A percentile compares a stretch with the other conserved stretches of the same genome.
phyloP scores from a whole-genome alignment of 2,797 vertebrate species.

The Hippoglossus hippoglossus region DNA sequence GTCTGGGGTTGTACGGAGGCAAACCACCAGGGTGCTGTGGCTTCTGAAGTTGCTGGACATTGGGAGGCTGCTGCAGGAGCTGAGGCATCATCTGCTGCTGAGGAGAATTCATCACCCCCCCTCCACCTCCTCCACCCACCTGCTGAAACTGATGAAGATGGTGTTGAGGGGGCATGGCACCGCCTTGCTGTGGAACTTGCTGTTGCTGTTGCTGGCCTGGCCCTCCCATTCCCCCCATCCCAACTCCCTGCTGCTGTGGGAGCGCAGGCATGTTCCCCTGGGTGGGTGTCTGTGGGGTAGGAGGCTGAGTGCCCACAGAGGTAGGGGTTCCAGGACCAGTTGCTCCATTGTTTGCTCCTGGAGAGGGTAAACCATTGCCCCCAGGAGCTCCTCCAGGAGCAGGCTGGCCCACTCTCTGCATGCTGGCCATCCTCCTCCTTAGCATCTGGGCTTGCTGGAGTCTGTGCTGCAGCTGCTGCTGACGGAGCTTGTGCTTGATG shows the following conservation, averaged over 20 bases:
- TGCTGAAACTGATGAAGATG: conserved; percentile 83
- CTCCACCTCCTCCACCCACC: conserved; percentile 67
- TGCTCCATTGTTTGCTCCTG: conserved; percentile 78
- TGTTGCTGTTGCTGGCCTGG: conserved; percentile 80
- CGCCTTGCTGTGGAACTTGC: conserved; percentile 75
- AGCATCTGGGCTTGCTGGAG: conserved; percentile 98
- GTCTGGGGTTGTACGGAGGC: conserved; percentile 85
- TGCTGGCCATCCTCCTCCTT: conserved; percentile 95
- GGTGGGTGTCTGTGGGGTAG: conserved; percentile 91
- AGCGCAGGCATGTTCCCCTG: conserved; percentile 75
- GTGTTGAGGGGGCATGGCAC: conserved; percentile 73
- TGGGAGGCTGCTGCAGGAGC: conserved; percentile 83
- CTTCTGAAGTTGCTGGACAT: conserved; percentile 85
- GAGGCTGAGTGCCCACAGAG: conserved; percentile 90
- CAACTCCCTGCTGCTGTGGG: conserved; percentile 74
- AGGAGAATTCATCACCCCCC: conserved; percentile 82
- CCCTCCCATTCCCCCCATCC: conserved; percentile 75
- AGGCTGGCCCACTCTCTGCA: conserved; percentile 90
- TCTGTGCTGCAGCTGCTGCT: conserved; percentile 96
- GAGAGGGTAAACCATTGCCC: conserved; percentile 85
- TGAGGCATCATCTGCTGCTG: conserved; percentile 81
- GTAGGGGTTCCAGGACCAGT: conserved; percentile 87
- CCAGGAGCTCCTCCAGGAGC: conserved; percentile 74
- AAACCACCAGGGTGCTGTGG: conserved; percentile 87
- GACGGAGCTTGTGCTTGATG: conserved; percentile 97